These are phyloP conservation scores for Macheiramphus alcinus DNA, from an alignment of 2,113 vertebrate species.

Conservation along the genomic window DNA sequence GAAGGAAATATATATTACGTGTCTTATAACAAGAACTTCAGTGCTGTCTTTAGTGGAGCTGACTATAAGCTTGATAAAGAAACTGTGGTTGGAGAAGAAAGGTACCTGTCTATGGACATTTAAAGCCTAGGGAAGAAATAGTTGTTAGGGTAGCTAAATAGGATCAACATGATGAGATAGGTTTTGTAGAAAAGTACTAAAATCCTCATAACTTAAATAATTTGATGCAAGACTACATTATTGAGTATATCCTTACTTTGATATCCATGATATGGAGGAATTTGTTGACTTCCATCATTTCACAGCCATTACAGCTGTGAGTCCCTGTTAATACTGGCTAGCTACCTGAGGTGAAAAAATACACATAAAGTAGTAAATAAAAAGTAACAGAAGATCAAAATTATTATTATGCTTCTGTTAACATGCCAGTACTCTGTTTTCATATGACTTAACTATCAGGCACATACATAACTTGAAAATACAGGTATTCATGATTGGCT, in stretches of 20 bases:
- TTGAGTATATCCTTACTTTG: background rate
- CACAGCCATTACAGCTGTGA: background rate
- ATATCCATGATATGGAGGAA: background rate
- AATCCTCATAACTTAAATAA: background rate
- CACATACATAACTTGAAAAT: background rate
- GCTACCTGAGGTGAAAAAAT: background rate
- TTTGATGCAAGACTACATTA: background rate
- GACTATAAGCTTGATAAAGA: background rate
- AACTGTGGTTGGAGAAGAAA: background rate
- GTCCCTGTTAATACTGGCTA: background rate
- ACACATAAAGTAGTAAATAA: background rate
- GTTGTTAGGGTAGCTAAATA: background rate
- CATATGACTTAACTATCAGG: background rate
- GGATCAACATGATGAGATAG: background rate
- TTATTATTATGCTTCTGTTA: background rate
- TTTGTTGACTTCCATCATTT: background rate
- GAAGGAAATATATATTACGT: background rate
- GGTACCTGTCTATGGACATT: background rate
- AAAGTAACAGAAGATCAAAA: background rate
- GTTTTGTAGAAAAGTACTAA: background rate
- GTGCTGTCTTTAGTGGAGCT: background rate
- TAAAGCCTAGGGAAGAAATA: background rate
- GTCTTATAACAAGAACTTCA: background rate
- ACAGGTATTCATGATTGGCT: accelerated
- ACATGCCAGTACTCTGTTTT: background rate